Evolutionary conservation across 2,888 invertebrate species (phyloP).

Genomic region (Merodon equestris): DNA sequence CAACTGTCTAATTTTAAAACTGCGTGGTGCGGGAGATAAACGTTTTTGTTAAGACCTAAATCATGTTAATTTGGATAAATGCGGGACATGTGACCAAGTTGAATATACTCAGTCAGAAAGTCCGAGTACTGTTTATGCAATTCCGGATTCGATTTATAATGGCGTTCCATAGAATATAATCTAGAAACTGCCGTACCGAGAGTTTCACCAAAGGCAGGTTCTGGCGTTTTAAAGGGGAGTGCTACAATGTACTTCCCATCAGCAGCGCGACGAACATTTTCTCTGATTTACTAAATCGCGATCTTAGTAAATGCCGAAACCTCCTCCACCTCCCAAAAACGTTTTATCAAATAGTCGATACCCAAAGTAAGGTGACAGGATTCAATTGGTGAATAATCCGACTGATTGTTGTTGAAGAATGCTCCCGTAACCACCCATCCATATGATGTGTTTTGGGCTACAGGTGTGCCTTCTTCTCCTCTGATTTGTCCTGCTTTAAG

Average conservation of each 20-base stretch:
- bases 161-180: too few relatives aligned
- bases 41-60: too few relatives aligned
- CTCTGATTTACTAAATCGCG: background rate
- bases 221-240: constrained; percentile 15
- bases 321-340: constrained; percentile 20
- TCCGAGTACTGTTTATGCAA: too few relatives aligned
- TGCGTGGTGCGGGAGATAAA: too few relatives aligned
- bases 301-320: background rate
- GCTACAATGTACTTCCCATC: constrained; percentile 33
- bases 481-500: constrained; percentile 11
- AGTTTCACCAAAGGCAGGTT: too few relatives aligned
- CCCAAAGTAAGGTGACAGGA: background rate
- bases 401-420: background rate
- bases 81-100: too few relatives aligned
- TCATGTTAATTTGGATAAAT: too few relatives aligned
- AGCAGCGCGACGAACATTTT: constrained; percentile 6
- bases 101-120: too few relatives aligned
- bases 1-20: too few relatives aligned
- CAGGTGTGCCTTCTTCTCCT: background rate
- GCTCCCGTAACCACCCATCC: constrained; percentile 17
- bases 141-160: too few relatives aligned
- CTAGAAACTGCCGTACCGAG: too few relatives aligned
- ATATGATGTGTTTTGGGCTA: constrained; percentile 15
- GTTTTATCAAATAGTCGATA: background rate
- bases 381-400: background rate